These are phyloP conservation scores for Onychomys arenicola DNA, from an alignment of 2,797 vertebrate genomes.

Conservation along the genomic window DNA sequence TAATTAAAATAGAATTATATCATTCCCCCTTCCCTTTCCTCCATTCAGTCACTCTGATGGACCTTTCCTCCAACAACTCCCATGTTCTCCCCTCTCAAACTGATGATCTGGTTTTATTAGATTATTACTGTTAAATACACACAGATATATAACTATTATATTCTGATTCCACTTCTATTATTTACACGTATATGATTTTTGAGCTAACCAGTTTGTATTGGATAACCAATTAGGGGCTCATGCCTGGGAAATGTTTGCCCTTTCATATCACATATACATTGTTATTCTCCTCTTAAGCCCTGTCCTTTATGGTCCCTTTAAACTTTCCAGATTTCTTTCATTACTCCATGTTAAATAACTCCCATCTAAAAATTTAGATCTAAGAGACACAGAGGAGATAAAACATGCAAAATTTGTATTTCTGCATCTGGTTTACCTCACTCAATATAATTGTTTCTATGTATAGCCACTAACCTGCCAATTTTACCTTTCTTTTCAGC, in stretches of 20 bases:
- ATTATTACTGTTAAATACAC: background rate
- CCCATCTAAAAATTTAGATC: background rate
- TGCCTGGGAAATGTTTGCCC: background rate
- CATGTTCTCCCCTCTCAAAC: background rate
- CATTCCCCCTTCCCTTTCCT: background rate
- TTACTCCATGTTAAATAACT: background rate
- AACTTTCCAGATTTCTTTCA: background rate
- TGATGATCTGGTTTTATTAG: background rate
- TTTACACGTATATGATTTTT: background rate
- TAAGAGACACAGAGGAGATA: background rate
- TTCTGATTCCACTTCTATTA: background rate
- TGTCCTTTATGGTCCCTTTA: background rate
- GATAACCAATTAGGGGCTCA: background rate
- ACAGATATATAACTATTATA: background rate
- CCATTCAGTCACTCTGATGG: background rate
- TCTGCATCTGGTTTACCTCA: background rate
- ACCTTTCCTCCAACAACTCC: background rate
- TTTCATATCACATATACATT: background rate
- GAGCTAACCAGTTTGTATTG: background rate
- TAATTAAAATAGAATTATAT: background rate
- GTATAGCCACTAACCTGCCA: background rate
- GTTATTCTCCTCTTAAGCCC: background rate
- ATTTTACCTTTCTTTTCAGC: too few relatives aligned
- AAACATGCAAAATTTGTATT: too few relatives aligned
- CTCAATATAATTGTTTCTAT: background rate